Percentiles rank a stretch among this genome's conserved stretches.
Evolutionary conservation across 2,888 invertebrate species (phyloP).

Genomic region (Trichopria drosophilae): DNA sequence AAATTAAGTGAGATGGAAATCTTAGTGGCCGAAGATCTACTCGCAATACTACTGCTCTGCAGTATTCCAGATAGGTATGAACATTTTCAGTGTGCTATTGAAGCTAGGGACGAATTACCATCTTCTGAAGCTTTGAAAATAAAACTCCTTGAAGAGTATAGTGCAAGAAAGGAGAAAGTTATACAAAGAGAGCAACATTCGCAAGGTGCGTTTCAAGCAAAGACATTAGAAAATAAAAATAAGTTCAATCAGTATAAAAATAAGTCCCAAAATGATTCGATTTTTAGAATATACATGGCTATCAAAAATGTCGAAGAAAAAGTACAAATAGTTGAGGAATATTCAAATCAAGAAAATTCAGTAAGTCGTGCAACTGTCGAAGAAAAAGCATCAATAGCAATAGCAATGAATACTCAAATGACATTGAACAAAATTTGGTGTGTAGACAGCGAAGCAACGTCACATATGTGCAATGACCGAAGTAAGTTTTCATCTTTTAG

Average conservation of each 20-base stretch:
- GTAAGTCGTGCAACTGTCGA: neutral
- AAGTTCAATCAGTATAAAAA: neutral
- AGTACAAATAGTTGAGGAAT: neutral
- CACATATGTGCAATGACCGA: constrained; percentile 25
- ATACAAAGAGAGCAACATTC: constrained; percentile 1
- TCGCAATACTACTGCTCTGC: constrained; percentile 24
- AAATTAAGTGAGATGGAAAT: constrained; percentile 25
- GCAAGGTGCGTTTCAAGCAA: constrained; percentile 1
- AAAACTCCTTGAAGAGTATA: constrained; percentile 26
- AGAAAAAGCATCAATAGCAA: constrained; percentile 10
- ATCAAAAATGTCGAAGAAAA: too few species aligned
- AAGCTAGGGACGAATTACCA: constrained; percentile 28
- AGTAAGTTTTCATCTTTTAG: constrained; percentile 12
- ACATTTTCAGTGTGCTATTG: constrained; percentile 27
- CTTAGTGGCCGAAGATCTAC: constrained; percentile 25
- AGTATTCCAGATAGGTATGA: constrained; percentile 28
- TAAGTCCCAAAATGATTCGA: neutral
- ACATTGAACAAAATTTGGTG: constrained; percentile 12
- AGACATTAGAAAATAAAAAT: neutral
- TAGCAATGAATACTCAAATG: constrained; percentile 2
- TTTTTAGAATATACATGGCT: too few species aligned
- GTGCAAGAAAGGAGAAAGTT: constrained; percentile 15
- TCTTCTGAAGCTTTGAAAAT: too few species aligned
- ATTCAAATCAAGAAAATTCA: neutral
- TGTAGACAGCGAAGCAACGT: constrained; percentile 27